phyloP scores from a whole-genome alignment of 2,888 invertebrate species.

The Ectemnius cavifrons region DNA sequence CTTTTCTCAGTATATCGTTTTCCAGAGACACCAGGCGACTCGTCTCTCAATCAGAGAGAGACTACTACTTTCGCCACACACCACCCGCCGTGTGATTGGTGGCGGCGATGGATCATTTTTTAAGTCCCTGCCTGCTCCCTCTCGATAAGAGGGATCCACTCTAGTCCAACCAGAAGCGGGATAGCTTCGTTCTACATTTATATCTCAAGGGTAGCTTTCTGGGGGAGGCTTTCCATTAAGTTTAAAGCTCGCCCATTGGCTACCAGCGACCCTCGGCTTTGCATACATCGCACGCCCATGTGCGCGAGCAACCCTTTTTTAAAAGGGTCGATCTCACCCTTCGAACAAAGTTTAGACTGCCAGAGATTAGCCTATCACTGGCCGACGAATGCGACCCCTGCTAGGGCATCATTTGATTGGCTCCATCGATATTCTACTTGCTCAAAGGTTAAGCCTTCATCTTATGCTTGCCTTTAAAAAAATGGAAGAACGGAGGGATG shows the following conservation, averaged over 20 bases:
- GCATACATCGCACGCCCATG: slow-evolving; percentile 68
- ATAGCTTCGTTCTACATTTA: slow-evolving; percentile 27
- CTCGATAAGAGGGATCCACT: slow-evolving; percentile 66
- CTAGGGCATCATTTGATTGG: not conserved
- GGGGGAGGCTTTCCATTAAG: slow-evolving; percentile 49
- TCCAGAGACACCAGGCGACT: slow-evolving; percentile 55
- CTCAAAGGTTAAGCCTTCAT: not conserved
- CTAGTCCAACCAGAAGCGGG: not conserved
- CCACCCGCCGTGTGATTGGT: slow-evolving; percentile 74
- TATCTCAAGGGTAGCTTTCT: slow-evolving; percentile 33
- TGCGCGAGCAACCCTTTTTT: slow-evolving; percentile 57
- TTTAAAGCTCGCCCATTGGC: slow-evolving; percentile 69
- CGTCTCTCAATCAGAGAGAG: slow-evolving; percentile 69
- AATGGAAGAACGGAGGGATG: not conserved
- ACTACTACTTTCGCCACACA: slow-evolving; percentile 30
- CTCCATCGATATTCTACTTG: not conserved
- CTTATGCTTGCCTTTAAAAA: not conserved
- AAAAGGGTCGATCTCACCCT: slow-evolving; percentile 27
- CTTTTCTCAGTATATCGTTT: slow-evolving; percentile 60
- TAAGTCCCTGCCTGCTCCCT: slow-evolving; percentile 68
- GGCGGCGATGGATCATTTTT: slow-evolving; percentile 74
- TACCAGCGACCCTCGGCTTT: slow-evolving; percentile 55
- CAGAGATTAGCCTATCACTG: slow-evolving; percentile 19
- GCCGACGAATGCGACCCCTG: not conserved
- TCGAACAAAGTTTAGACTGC: slow-evolving; percentile 24